phyloP scores from a whole-genome alignment of 1,140 invertebrate species.

The Scylla paramamosain region DNA sequence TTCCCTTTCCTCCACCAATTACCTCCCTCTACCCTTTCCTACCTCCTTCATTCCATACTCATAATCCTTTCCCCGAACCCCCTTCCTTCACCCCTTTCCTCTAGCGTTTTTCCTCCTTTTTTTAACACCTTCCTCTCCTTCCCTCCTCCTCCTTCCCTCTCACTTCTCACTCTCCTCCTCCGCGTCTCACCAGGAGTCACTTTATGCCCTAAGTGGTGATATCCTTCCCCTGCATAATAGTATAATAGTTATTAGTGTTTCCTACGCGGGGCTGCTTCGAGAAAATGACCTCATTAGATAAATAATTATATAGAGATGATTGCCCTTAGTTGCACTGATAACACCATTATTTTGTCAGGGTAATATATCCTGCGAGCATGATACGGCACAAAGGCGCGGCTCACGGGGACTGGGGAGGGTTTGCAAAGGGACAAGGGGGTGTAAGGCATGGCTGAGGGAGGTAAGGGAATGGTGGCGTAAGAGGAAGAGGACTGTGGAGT shows the following conservation, averaged over 20 bases:
- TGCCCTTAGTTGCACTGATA: slow-evolving; percentile 33
- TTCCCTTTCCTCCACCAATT: background rate
- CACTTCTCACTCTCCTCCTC: slow-evolving; percentile 18
- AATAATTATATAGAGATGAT: slow-evolving; percentile 51
- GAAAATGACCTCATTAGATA: slow-evolving; percentile 56
- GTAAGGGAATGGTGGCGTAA: background rate
- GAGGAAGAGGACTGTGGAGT: too few relatives aligned
- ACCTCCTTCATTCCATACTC: background rate
- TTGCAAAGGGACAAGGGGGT: background rate
- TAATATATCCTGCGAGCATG: slow-evolving; percentile 36
- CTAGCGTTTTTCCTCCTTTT: background rate
- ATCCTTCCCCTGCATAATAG: slow-evolving; percentile 25
- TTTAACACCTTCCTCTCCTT: background rate
- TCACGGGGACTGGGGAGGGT: background rate
- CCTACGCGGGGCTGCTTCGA: slow-evolving; percentile 27
- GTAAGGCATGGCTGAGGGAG: background rate
- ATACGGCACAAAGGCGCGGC: background rate
- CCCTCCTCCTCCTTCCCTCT: background rate
- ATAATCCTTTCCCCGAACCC: background rate
- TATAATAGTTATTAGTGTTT: slow-evolving; percentile 38
- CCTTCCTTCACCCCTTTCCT: background rate
- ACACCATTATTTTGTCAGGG: slow-evolving; percentile 39
- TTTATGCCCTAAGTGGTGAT: slow-evolving; percentile 46
- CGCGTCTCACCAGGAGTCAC: slow-evolving; percentile 25
- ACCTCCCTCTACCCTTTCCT: background rate